Evolutionary conservation across 2,888 invertebrate genomes (phyloP), one percentile per base, ranked within the genome.

Genomic region (Dromius quadrimaculatus): DNA sequence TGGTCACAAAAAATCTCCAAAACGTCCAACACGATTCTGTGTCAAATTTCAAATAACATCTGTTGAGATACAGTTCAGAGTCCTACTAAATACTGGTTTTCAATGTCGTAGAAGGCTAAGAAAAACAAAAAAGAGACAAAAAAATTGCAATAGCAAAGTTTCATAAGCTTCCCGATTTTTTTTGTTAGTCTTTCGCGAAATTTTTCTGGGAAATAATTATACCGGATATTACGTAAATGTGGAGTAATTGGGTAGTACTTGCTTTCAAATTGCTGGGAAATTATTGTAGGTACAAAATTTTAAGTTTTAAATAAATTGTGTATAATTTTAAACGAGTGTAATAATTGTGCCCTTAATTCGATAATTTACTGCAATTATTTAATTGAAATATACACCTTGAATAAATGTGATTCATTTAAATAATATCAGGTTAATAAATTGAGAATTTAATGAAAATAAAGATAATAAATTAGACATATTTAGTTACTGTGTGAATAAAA

Each of bases 1-100:
- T 47, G n/a, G 47, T 47, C 47, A 47, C 47, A 23, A 22, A 9
- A 11, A 41, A 41, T 5, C 9, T 43, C 47, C 47, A 22, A 43
- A 28, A 13, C 28, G 28, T 22, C 28, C 50, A n/a, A n/a, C n/a
- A 50, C 50, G 23, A 11, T 54, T 28, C 22, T 23, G 13, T 32
- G 23, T 23, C 41, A 28, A 28, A 28, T 28, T 8, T 28, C 28
- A 28, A 28, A 28, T 28, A 28, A 41, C 50, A 54, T 54, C 23
- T 54, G 28, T 54, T 54, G 13, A 54, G 5, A 6, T 8, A 11
- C 41, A 15, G 41, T 41, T 41, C 41, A 41, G 41, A n/a, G 22
- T 47, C 1, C 47, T 45, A 19, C 23, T 41, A 11, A 41, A 41
- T 41, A 41, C 47, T 47, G 47, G 23, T 20, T 47, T 11, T 47